These are phyloP conservation scores for Macrosteles quadrilineatus DNA, from an alignment of 1,140 invertebrate genomes.

Conservation along the genomic window DNA sequence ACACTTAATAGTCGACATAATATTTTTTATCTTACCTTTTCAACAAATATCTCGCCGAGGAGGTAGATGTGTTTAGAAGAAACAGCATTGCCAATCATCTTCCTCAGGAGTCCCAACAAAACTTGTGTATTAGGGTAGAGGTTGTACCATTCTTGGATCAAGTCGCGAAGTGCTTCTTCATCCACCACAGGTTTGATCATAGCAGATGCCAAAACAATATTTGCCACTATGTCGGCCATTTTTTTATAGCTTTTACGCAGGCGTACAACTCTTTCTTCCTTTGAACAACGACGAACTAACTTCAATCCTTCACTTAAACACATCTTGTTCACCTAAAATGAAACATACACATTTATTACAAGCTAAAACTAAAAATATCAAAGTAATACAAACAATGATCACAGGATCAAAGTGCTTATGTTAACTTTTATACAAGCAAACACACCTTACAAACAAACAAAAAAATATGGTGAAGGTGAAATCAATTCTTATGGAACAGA, in stretches of 20 bases:
- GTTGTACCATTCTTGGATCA: constrained; percentile 46
- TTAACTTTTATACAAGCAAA: too few species aligned
- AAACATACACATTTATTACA: background rate
- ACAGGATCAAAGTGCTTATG: too few species aligned
- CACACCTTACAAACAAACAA: too few species aligned
- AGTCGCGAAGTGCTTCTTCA: constrained; percentile 32
- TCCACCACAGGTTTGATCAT: constrained; percentile 42
- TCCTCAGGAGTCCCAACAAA: constrained; percentile 52
- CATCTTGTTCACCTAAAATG: constrained; percentile 42
- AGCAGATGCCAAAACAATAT: constrained; percentile 40
- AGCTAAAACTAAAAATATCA: too few species aligned
- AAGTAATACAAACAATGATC: too few species aligned
- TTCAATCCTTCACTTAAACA: constrained; percentile 38
- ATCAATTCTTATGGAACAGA: too few species aligned
- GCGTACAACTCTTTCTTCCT: constrained; percentile 32
- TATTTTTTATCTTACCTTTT: constrained; percentile 55
- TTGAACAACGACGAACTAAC: constrained; percentile 34
- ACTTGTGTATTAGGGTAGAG: constrained; percentile 39
- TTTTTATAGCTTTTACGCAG: constrained; percentile 46
- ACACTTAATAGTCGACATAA: too few species aligned
- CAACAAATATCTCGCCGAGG: constrained; percentile 57
- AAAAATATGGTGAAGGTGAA: too few species aligned
- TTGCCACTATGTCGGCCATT: constrained; percentile 45
- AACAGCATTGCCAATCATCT: constrained; percentile 57
- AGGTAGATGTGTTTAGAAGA: constrained; percentile 60